Percentiles rank a stretch among this genome's conserved stretches.
Evolutionary conservation across 2,797 vertebrate species (phyloP).

Genomic region (Sebastes ruberrimus): DNA sequence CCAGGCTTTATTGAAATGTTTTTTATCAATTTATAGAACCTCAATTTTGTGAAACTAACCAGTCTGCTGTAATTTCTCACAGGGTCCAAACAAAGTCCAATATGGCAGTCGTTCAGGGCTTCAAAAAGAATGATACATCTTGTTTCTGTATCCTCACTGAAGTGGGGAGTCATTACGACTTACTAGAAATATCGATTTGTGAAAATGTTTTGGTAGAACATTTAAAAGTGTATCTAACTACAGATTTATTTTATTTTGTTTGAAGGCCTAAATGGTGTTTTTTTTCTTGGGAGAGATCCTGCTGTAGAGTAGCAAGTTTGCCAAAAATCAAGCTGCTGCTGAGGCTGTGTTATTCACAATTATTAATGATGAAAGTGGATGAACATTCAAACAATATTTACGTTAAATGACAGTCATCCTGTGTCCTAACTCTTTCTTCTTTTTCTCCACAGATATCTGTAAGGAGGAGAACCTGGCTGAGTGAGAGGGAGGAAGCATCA

Average conservation of each 20-base stretch:
- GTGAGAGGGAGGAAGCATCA: conserved; percentile 45
- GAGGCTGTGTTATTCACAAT: neutral
- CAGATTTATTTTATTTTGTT: neutral
- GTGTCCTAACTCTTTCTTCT: neutral
- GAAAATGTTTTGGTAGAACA: neutral
- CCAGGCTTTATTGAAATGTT: neutral
- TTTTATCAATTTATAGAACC: neutral
- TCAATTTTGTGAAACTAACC: neutral
- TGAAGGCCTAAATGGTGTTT: neutral
- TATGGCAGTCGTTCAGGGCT: neutral
- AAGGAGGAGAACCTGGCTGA: conserved; percentile 72
- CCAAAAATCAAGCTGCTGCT: neutral
- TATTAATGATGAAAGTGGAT: neutral
- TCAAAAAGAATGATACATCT: conserved; percentile 37
- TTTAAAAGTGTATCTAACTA: neutral
- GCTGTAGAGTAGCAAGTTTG: neutral
- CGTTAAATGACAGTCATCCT: neutral
- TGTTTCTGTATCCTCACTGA: conserved; percentile 2
- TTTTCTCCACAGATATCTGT: conserved; percentile 60
- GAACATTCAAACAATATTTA: neutral
- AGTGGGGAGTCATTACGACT: neutral
- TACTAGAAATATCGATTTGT: neutral
- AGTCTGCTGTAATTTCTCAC: neutral
- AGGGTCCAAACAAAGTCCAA: neutral
- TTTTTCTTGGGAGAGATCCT: neutral